phyloP scores from a whole-genome alignment of 2,888 invertebrate species.

The Timandra comae region DNA sequence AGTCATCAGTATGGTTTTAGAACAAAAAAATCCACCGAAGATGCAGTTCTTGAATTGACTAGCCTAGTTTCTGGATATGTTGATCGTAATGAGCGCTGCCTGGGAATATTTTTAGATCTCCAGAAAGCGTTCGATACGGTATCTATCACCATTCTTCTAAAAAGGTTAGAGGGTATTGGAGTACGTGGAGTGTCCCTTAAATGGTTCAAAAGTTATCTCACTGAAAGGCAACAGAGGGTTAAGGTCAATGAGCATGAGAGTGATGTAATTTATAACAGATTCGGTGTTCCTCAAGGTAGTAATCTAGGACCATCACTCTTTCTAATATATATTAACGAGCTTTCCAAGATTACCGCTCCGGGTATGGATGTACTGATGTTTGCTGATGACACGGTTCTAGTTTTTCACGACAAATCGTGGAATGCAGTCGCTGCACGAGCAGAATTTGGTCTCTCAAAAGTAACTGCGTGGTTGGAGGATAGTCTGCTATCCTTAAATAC shows the following conservation, averaged over 20 bases:
- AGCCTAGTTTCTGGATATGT: background rate
- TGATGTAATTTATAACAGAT: no score
- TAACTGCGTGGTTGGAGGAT: background rate
- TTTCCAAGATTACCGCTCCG: background rate
- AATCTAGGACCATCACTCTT: background rate
- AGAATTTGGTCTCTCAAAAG: background rate
- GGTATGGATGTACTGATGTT: background rate
- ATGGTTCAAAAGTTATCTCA: no score
- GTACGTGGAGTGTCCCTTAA: no score
- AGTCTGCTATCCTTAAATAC: background rate
- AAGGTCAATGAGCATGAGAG: no score
- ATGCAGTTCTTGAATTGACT: no score
- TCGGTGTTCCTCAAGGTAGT: background rate
- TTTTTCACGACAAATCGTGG: background rate
- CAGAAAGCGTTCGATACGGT: no score
- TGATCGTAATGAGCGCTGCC: background rate
- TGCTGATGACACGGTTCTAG: background rate
- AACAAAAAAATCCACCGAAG: no score
- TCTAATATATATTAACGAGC: background rate
- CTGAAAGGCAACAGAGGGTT: no score
- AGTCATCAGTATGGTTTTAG: background rate
- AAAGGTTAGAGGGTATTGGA: constrained; percentile 4
- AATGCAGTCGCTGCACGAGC: background rate
- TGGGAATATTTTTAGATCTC: background rate
- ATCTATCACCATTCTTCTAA: background rate